Evolutionary conservation across 2,797 vertebrate genomes (phyloP), one percentile per base, ranked within the genome.

Genomic region (Cuniculus paca): DNA sequence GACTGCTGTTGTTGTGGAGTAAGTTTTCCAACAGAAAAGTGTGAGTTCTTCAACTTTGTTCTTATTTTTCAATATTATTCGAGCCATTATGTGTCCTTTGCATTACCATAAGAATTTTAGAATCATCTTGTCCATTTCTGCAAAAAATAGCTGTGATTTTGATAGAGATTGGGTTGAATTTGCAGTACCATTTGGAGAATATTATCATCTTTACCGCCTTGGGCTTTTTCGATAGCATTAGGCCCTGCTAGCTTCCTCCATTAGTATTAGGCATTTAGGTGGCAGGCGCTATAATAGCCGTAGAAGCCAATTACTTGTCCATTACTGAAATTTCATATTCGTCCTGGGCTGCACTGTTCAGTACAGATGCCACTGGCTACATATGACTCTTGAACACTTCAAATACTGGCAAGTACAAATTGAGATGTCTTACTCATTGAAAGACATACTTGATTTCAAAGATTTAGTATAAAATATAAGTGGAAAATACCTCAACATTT

Each of bases 11-110:
- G 87, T 14, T 93, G 82, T 86, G 24, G 77, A 65, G 24, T 91
- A 81, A 79, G 19, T 86, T 97, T 93, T 91, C 24, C 95, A 94
- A 95, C 39, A 26, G 34, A 14, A 36, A 42, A 61, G 20, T 88
- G 48, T 63, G 74, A 91, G 82, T 91, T 31, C 74, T 93, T 42
- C 48, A 90, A 82, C 12, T 88, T 93, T 72, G 52, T 48, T 80
- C 48, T 82, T 78, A 61, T 61, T 95, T 89, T 78, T 89, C 26
- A 88, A 36, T 42, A 82, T 78, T 54, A n/a, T 94, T 88, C 65
- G 70, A 92, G 50, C 14, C 65, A 89, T 34, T 75, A 34, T 78
- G 31, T 75, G 17, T 89, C 63, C 36, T 82, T 88, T 92, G 34
- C 20, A 60, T 88, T 92, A 90, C n/a, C 16, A 65, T 50, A 45